phyloP scores from a whole-genome alignment of 1,140 invertebrate genomes.

The Lepidurus apus region DNA sequence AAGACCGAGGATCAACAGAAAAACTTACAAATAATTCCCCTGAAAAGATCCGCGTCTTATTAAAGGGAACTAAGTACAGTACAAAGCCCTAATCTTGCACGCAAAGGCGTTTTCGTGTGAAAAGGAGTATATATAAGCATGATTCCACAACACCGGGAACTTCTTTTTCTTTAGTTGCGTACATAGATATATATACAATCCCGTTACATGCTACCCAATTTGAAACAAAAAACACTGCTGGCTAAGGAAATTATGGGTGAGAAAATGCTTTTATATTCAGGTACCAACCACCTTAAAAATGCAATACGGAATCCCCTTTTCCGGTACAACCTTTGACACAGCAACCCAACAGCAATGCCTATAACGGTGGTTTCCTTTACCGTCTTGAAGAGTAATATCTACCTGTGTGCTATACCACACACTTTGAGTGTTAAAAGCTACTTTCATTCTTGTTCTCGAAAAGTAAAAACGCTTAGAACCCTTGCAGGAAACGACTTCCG shows the following conservation, averaged over 20 bases:
- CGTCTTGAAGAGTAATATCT: background rate
- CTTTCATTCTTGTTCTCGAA: background rate
- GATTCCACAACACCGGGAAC: background rate
- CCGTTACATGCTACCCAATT: background rate
- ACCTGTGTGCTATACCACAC: background rate
- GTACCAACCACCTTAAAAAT: background rate
- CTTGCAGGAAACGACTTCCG: background rate
- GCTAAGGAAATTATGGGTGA: slow-evolving; percentile 7
- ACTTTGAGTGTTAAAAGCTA: background rate
- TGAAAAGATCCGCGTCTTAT: background rate
- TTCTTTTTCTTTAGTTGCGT: background rate
- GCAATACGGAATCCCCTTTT: background rate
- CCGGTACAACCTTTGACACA: slow-evolving; percentile 9
- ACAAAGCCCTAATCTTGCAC: background rate
- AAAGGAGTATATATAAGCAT: background rate
- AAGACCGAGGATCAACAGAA: background rate
- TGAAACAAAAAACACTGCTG: background rate
- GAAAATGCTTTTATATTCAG: background rate
- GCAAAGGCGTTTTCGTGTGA: slow-evolving; percentile 14
- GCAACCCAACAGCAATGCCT: background rate
- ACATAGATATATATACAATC: background rate
- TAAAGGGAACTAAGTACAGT: slow-evolving; percentile 4
- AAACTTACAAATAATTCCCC: background rate
- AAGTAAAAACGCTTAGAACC: background rate
- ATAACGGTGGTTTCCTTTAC: slow-evolving; percentile 13